Evolutionary conservation across 1,140 invertebrate genomes (phyloP).

Genomic region (Drosophila kanapiae): DNA sequence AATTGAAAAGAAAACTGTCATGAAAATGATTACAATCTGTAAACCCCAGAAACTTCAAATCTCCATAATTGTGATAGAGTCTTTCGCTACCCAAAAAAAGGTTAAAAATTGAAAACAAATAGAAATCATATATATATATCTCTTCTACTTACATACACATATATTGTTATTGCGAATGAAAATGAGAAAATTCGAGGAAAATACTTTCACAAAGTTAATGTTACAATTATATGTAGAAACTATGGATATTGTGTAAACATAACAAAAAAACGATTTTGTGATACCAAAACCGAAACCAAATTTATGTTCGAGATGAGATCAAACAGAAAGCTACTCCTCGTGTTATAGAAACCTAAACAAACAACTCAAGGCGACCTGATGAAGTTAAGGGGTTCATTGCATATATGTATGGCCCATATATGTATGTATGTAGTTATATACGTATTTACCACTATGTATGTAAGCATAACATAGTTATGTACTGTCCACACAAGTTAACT

Average conservation of each 20-base stretch:
- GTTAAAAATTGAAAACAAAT: conserved; percentile 26
- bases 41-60: conserved; percentile 50
- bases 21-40: conserved; percentile 59
- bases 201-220: conserved; percentile 24
- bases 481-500: conserved; percentile 57
- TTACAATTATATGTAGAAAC: conserved; percentile 25
- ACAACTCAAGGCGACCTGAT: conserved; percentile 75
- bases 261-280: conserved; percentile 46
- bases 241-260: conserved; percentile 38
- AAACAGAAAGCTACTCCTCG: conserved; percentile 15
- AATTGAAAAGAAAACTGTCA: conserved; percentile 43
- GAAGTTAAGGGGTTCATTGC: conserved; percentile 34
- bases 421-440: conserved; percentile 22
- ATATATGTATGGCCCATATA: conserved; percentile 21
- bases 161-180: conserved; percentile 29
- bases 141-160: conserved; percentile 11
- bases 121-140: conserved; percentile 14
- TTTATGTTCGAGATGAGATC: conserved; percentile 48
- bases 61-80: conserved; percentile 75
- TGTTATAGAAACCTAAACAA: conserved; percentile 29
- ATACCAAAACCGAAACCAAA: conserved; percentile 46
- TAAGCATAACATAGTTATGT: conserved; percentile 36
- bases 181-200: conserved; percentile 35
- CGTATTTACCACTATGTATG: conserved; percentile 31
- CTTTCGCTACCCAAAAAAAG: conserved; percentile 57